phyloP scores from a whole-genome alignment of 1,140 invertebrate species.

The Caenorhabditis briggsae region DNA sequence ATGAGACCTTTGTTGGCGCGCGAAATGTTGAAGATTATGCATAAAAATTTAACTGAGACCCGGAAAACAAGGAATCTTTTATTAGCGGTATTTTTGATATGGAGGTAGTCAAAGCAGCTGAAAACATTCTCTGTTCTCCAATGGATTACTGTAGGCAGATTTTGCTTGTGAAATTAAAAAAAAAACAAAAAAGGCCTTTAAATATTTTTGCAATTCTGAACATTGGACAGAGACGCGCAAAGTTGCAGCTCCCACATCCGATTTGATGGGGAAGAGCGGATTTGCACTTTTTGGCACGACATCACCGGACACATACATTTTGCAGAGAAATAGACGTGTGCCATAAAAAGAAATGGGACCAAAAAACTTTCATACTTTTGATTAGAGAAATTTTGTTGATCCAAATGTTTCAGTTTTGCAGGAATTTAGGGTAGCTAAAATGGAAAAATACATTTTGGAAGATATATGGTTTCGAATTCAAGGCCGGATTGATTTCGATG shows the following conservation, averaged over 20 bases:
- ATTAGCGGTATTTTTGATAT: too few relatives aligned
- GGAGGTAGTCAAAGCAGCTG: too few relatives aligned
- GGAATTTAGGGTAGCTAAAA: not conserved
- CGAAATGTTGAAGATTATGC: too few relatives aligned
- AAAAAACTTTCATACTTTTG: not conserved
- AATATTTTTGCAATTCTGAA: not conserved
- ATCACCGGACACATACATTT: not conserved
- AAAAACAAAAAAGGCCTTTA: not conserved
- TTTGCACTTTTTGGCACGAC: constrained; percentile 18
- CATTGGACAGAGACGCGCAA: not conserved
- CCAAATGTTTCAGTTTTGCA: not conserved
- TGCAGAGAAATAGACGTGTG: not conserved
- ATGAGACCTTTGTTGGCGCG: not conserved
- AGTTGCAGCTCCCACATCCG: not conserved
- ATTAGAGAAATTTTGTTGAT: constrained; percentile 16
- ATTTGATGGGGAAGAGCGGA: not conserved
- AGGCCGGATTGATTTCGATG: constrained; percentile 30
- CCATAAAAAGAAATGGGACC: not conserved
- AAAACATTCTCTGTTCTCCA: too few relatives aligned
- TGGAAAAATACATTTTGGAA: not conserved
- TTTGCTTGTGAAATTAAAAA: too few relatives aligned
- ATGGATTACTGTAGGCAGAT: too few relatives aligned
- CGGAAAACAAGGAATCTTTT: too few relatives aligned
- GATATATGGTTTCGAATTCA: constrained; percentile 10
- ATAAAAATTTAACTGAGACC: too few relatives aligned